Evolutionary conservation across 2,113 vertebrate species (phyloP).

Genomic region (Naja naja): DNA sequence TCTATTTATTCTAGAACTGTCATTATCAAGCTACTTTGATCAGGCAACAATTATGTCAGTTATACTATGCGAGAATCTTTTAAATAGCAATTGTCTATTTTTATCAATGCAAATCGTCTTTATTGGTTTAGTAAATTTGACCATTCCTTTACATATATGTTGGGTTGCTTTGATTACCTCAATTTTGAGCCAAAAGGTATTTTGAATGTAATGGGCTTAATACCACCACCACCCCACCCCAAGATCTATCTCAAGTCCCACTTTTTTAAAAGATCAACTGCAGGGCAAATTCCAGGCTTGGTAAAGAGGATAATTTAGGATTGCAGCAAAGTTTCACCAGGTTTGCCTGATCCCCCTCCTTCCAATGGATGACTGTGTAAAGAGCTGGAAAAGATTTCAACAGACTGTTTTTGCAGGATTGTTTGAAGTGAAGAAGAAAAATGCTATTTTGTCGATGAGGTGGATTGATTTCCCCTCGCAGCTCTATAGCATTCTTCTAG

Average conservation of each 20-base stretch:
- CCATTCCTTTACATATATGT: not conserved
- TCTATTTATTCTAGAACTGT: not conserved
- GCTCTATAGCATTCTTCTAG: not conserved
- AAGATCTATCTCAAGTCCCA: not conserved
- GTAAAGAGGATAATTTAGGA: not conserved
- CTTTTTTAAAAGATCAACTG: not conserved
- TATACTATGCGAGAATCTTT: not conserved
- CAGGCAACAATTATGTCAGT: not conserved
- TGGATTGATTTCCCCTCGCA: not conserved
- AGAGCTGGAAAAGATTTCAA: not conserved
- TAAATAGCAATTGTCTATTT: not conserved
- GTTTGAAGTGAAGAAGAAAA: not conserved
- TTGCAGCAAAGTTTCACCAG: not conserved
- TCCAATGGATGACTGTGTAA: not conserved
- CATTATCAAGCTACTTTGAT: not conserved
- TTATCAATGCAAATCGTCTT: not conserved
- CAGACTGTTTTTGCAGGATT: not conserved
- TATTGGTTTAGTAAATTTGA: not conserved
- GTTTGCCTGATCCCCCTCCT: not conserved
- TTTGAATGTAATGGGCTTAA: not conserved
- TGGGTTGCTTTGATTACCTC: not conserved
- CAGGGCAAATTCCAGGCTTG: not conserved
- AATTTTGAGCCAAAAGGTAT: not conserved
- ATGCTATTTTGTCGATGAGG: not conserved
- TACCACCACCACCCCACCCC: too few relatives aligned